phyloP scores from a whole-genome alignment of 2,113 vertebrate genomes.

The Vicugna pacos region DNA sequence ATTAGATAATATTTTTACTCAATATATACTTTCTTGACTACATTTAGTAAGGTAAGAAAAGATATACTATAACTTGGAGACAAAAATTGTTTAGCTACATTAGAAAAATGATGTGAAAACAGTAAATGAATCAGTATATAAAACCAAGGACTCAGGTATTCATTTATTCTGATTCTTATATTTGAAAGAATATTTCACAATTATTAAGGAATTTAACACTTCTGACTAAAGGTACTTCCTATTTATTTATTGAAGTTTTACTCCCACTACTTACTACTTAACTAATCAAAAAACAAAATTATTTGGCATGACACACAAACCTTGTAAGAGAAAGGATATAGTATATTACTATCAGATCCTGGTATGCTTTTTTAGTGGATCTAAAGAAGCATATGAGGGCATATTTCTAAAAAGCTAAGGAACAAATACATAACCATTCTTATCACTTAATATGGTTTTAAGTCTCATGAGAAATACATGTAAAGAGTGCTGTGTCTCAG shows the following conservation, averaged over 20 bases:
- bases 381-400: not conserved
- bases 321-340: not conserved
- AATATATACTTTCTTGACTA: not conserved
- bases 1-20: constrained; percentile 30
- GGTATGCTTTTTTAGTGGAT: not conserved
- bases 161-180: constrained; percentile 40
- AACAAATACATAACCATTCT: not conserved
- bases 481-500: constrained; percentile 18
- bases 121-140: constrained; percentile 32
- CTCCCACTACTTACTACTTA: constrained; percentile 10
- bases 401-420: constrained; percentile 40
- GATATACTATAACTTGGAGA: not conserved
- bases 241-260: constrained; percentile 30
- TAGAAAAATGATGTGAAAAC: constrained; percentile 52
- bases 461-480: constrained; percentile 19
- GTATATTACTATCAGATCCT: not conserved
- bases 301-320: not conserved
- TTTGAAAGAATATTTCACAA: constrained; percentile 45
- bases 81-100: constrained; percentile 13
- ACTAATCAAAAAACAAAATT: constrained; percentile 52
- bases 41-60: constrained; percentile 51
- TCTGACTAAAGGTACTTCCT: not conserved
- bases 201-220: constrained; percentile 29
- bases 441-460: constrained; percentile 40
- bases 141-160: constrained; percentile 29